phyloP scores from a whole-genome alignment of 2,888 invertebrate species.

The Lithophane socia region DNA sequence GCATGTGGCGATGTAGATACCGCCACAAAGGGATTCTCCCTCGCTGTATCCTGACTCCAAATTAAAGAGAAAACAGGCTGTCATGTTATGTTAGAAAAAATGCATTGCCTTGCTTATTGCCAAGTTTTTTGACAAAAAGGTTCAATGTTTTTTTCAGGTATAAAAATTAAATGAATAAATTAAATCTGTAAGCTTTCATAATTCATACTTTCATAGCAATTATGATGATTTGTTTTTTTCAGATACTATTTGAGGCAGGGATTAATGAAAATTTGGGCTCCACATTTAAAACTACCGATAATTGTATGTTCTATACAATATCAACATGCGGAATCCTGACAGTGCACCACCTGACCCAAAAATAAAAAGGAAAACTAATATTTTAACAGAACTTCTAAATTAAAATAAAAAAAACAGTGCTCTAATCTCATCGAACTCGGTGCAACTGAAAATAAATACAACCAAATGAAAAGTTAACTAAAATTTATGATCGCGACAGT shows the following conservation, averaged over 20 bases:
- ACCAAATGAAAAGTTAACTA: not conserved
- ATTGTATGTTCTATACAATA: not conserved
- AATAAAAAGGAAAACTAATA: not conserved
- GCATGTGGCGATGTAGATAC: too few relatives aligned
- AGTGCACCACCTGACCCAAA: not conserved
- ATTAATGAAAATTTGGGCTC: not conserved
- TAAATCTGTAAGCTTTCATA: too few relatives aligned
- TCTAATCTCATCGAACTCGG: not conserved
- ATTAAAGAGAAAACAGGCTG: not conserved
- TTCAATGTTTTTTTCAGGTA: not conserved
- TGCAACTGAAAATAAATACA: not conserved
- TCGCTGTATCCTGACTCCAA: not conserved
- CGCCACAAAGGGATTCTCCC: too few relatives aligned
- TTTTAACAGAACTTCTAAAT: not conserved
- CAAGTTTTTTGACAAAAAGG: not conserved
- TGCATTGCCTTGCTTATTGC: not conserved
- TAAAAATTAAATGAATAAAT: not conserved
- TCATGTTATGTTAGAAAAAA: not conserved
- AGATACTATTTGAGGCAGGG: not conserved
- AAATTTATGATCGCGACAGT: slow-evolving; percentile 14
- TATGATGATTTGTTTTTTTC: not conserved
- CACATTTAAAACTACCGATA: not conserved
- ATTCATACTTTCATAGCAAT: not conserved
- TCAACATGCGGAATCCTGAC: not conserved
- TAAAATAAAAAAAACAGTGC: not conserved